phyloP scores from a whole-genome alignment of 2,888 invertebrate species.

The Pristionchus entomophagus region DNA sequence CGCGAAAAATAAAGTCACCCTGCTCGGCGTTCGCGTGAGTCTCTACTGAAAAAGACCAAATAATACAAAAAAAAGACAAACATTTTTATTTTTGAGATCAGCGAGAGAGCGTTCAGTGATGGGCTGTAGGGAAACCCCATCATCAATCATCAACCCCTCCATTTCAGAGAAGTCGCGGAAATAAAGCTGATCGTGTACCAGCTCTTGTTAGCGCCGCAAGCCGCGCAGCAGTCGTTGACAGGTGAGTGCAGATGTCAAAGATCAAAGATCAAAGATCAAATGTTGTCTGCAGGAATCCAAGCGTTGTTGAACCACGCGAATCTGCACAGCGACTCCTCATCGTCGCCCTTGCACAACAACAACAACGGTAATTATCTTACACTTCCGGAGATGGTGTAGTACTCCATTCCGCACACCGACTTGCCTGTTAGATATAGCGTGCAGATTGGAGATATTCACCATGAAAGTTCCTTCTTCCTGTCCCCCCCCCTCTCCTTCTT shows the following conservation, averaged over 20 bases:
- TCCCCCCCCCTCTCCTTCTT: background rate
- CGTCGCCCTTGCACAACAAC: constrained; percentile 27
- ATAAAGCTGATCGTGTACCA: constrained; percentile 45
- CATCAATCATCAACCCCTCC: background rate
- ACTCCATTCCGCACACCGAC: too few species aligned
- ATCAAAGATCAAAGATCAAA: background rate
- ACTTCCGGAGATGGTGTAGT: too few species aligned
- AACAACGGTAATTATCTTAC: constrained; percentile 39
- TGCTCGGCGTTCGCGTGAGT: constrained; percentile 36
- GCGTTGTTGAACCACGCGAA: background rate
- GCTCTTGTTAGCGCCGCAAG: constrained; percentile 1
- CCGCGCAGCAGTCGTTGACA: background rate
- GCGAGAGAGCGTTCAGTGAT: background rate
- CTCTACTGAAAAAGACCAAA: background rate
- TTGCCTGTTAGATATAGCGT: too few species aligned
- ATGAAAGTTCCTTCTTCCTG: background rate
- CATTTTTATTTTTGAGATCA: background rate
- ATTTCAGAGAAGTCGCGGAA: constrained; percentile 46
- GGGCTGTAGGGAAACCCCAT: background rate
- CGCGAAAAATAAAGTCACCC: constrained; percentile 22
- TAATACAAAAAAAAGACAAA: background rate
- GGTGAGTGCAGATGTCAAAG: background rate
- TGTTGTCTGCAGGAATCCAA: background rate
- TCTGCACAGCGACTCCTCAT: background rate
- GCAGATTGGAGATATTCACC: too few species aligned